Conservation (phyloP, 2,888 invertebrate species). For the Tinea pellionella region DNA sequence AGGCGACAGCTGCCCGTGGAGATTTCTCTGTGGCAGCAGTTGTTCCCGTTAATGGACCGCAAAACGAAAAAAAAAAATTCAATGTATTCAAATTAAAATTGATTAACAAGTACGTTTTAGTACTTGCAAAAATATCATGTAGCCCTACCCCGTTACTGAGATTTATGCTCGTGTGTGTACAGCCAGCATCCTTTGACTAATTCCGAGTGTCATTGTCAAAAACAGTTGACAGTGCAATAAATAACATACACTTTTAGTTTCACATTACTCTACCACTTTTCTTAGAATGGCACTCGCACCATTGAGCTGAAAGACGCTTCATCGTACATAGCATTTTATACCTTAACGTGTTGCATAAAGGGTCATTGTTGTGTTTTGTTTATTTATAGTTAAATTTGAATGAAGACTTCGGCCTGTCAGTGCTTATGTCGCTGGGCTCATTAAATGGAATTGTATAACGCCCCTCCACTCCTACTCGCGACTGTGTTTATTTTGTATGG, state of each 20-base stretch:
- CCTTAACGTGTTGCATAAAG: background rate
- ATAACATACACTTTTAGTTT: constrained; percentile 3
- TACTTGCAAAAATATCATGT: no score
- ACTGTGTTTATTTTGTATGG: background rate
- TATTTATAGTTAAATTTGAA: constrained; percentile 1
- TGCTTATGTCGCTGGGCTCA: constrained; percentile 3
- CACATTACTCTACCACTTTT: constrained; percentile 7
- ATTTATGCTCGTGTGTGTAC: no score
- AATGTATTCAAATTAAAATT: no score
- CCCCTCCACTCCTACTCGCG: background rate
- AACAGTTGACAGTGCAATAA: constrained; percentile 6
- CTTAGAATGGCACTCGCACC: background rate
- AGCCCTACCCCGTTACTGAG: no score
- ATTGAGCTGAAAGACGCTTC: background rate
- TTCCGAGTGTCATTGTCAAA: constrained; percentile 1
- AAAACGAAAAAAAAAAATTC: no score
- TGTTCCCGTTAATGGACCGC: no score
- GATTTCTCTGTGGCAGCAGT: no score
- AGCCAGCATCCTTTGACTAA: background rate
- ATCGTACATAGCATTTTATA: background rate
- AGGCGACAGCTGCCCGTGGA: no score
- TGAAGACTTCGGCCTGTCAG: constrained; percentile 8
- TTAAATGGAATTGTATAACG: constrained; percentile 5
- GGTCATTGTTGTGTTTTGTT: background rate
- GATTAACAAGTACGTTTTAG: no score